Base-by-base conservation (phyloP, 2,888 invertebrate species). In the Drymonia ruficornis region DNA sequence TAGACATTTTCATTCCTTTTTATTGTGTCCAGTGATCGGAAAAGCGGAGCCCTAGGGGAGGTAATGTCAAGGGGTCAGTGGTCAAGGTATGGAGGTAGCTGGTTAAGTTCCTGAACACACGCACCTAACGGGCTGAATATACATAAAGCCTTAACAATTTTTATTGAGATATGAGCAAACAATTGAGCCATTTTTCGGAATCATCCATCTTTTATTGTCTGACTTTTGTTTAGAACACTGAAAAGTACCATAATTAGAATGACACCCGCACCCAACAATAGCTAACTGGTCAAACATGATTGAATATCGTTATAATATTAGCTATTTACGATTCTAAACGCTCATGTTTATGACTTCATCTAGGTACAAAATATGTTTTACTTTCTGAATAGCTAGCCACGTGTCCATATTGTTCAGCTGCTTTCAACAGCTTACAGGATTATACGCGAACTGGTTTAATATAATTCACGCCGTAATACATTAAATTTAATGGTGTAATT, bases 21-120 rank as follows among this genome's bases (percentile, higher is more conserved):
- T 72, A 70, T 59, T 67, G 61, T 72, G 81, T 63, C 70, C 74
- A 74, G 70, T 77, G 78, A 76, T 79, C 77, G 72, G 64, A 73
- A 74, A 80, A 79, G 76, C 72, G 69, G 76, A 72, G 65, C 78
- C 78, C 71, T 71, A 61, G 59, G 56, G 46, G 62, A 68, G 68
- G 67, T 68, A 69, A 66, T 66, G 70, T 60, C 67, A 66, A 65
- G 63, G 77, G 83, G 81, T 81, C 72, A 81, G 62, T 78, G 75
- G 79, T 73, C 75, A 80, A 61, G 63, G 59, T 43, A 42, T 43
- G 43, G 9, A 12, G 19, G 13, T 43, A 43, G 43, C 18, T 16
- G 9, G 11, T n/a, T 42, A 42, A n/a, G 7, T 7, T 4, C 6
- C 19, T 43, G 19, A 43, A 43, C 23, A 43, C 23, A 19, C 12